A percentile compares a stretch with the other conserved stretches of the same genome.
phyloP scores from a whole-genome alignment of 2,797 vertebrate species.

The Lepus oiostolus region DNA sequence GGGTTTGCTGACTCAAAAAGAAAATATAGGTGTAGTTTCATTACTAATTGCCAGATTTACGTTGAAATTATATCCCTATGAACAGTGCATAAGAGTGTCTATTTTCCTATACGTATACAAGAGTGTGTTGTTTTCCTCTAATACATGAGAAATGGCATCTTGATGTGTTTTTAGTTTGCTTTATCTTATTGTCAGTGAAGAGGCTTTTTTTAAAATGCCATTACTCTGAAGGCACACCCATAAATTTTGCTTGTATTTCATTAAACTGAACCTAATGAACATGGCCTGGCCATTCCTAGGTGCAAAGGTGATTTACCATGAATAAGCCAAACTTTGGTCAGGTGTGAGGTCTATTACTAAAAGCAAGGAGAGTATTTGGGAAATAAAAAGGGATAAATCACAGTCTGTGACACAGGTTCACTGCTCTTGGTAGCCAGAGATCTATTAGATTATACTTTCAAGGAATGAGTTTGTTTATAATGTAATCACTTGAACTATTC shows the following conservation, averaged over 20 bases:
- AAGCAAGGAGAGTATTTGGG: neutral
- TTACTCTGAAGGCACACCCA: neutral
- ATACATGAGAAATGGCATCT: neutral
- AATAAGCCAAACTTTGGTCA: neutral
- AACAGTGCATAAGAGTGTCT: neutral
- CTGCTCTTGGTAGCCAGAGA: neutral
- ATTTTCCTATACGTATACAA: neutral
- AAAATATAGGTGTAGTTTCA: neutral
- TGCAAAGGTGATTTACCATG: neutral
- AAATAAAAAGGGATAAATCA: neutral
- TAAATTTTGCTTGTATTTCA: neutral
- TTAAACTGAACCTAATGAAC: neutral
- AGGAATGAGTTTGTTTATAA: neutral
- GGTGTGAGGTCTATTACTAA: neutral
- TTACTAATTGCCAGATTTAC: neutral
- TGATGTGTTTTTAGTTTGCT: neutral
- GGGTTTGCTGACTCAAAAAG: neutral
- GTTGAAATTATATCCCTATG: neutral
- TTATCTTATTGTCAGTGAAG: neutral
- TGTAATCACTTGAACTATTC: neutral
- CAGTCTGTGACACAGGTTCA: neutral
- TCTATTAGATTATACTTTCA: neutral
- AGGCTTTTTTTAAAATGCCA: neutral
- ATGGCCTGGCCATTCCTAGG: neutral
- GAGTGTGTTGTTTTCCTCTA: neutral